Evolutionary conservation across 2,113 vertebrate species (phyloP).

Genomic region (Sander lucioperca): DNA sequence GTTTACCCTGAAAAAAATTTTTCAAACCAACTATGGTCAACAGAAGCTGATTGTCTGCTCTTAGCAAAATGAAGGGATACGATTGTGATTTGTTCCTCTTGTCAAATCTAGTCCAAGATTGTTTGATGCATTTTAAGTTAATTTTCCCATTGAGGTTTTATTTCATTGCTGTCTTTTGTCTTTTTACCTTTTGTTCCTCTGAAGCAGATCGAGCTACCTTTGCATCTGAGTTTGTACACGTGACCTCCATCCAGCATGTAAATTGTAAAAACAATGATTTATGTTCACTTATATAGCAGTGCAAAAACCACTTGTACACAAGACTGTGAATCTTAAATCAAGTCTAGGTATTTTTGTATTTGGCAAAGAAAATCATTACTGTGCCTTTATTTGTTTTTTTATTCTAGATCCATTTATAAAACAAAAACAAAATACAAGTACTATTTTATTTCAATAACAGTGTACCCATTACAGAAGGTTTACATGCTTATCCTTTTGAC

Average conservation of each 20-base stretch:
- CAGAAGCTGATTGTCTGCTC: neutral
- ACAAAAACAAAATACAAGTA: conserved; percentile 71
- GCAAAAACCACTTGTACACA: conserved; percentile 93
- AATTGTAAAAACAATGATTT: conserved; percentile 27
- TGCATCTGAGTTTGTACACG: conserved; percentile 72
- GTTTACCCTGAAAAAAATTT: neutral
- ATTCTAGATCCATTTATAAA: conserved; percentile 55
- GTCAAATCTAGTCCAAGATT: conserved; percentile 4
- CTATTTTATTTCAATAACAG: conserved; percentile 56
- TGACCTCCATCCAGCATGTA: conserved; percentile 68
- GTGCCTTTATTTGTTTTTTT: conserved; percentile 48
- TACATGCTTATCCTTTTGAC: conserved; percentile 85
- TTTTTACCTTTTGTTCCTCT: conserved; percentile 30
- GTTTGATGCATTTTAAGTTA: neutral
- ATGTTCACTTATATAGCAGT: conserved; percentile 73
- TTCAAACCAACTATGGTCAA: neutral
- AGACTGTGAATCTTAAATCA: conserved; percentile 84
- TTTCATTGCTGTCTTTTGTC: conserved; percentile 20
- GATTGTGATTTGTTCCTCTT: conserved; percentile 4
- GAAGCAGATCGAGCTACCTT: conserved; percentile 67
- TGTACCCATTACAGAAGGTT: conserved; percentile 77
- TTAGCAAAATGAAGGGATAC: conserved; percentile 17
- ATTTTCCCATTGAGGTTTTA: neutral
- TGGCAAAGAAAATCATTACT: conserved; percentile 46
- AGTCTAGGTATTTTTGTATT: conserved; percentile 66